A percentile compares a stretch with the other conserved stretches of the same genome.
phyloP scores from a whole-genome alignment of 2,113 vertebrate species.

The Aspiorhynchus laticeps region DNA sequence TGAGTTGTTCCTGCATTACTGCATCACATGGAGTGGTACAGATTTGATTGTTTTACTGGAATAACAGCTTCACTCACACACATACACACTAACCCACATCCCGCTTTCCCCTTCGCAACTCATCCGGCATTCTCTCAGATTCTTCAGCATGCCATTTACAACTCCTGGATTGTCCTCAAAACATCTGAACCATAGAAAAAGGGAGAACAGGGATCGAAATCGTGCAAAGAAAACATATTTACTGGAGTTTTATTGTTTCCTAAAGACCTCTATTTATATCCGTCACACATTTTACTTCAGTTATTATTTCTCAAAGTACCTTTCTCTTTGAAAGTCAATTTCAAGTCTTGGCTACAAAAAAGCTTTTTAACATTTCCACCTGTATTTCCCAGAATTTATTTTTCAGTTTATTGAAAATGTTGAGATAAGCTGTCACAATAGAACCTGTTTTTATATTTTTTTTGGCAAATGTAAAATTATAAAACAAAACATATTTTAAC shows the following conservation, averaged over 20 bases:
- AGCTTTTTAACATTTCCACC: not conserved
- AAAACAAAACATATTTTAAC: not conserved
- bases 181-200: conserved; percentile 32
- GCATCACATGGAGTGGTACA: not conserved
- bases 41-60: not conserved
- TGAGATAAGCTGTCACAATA: not conserved
- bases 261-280: conserved; percentile 7
- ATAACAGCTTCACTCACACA: not conserved
- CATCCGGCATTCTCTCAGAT: not conserved
- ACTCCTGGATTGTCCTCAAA: conserved; percentile 21
- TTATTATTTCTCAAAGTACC: not conserved
- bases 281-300: not conserved
- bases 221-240: not conserved
- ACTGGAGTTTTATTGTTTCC: not conserved
- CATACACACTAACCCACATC: not conserved
- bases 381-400: not conserved
- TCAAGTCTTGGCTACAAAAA: not conserved
- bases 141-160: conserved; percentile 2
- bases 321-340: not conserved
- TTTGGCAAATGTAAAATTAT: not conserved
- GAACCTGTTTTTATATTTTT: not conserved
- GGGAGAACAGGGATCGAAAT: not conserved
- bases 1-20: not conserved
- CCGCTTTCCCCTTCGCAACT: not conserved
- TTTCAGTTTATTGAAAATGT: not conserved